Base-by-base conservation (phyloP, 2,888 invertebrate genomes). In the Hecatera dysodea region DNA sequence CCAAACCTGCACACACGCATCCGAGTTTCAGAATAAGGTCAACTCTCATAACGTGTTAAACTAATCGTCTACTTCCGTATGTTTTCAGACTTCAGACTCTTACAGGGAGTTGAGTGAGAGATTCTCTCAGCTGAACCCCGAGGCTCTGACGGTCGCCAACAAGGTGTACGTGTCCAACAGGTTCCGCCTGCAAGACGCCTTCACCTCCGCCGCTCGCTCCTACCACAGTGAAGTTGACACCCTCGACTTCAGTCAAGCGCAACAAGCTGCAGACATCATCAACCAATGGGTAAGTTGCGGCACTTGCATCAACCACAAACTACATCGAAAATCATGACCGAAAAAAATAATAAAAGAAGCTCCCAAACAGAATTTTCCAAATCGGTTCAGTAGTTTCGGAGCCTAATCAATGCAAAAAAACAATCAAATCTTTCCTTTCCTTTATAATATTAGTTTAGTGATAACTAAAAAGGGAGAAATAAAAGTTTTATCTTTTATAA, bases 81-180 rank as follows among this genome's bases (percentile, higher is more conserved):
- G 42, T 64, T 86, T 86, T 19, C 85, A 91, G 91, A 64, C 83
- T 12, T 64, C 83, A 15, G 80, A 86, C 0, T 82, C 82, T 0
- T 92, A 88, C 80, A 82, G 84, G 19, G 24, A 70, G 0, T 76
- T 92, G 7, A 90, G 84, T 67, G 60, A 81, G 29, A 72, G 64
- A 42, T 88, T 90, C 61, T 79, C 86, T 1, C 66, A 77, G 1
- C 76, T 91, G 83, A 86, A 90, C 77, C 83, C 87, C 0, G 84
- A 78, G 4, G 89, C 82, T 67, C 66, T 92, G 61, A 88, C 88
- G 0, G 80, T 92, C 17, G 90, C 90, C 36, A 90, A 91, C 84
- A 92, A 90, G 78, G 79, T 92, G 33, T 90, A 88, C 76, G 88
- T 92, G 7, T 75, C 84, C 1, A 27, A 89, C 4, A 50, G 75